phyloP scores from a whole-genome alignment of 2,888 invertebrate genomes.

The Scelioninae gen. 2 region DNA sequence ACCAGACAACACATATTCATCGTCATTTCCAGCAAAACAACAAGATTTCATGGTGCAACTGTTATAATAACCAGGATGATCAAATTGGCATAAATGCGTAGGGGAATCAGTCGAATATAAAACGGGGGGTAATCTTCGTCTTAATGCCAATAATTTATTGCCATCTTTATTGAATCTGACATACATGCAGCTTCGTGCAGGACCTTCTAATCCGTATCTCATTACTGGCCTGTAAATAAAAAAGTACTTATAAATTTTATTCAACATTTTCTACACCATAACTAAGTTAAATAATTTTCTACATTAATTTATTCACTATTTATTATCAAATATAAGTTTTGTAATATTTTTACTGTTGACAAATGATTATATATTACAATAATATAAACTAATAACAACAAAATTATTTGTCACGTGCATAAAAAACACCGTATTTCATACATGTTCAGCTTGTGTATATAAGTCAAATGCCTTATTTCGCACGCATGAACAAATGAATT shows the following conservation, averaged over 20 bases:
- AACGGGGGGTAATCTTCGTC: constrained; percentile 91
- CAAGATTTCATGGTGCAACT: constrained; percentile 98
- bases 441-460: too few relatives aligned
- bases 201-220: constrained; percentile 80
- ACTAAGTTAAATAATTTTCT: too few relatives aligned
- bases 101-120: constrained; percentile 84
- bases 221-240: constrained; percentile 79
- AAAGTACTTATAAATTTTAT: background rate
- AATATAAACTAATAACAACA: too few relatives aligned
- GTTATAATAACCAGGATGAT: constrained; percentile 94
- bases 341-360: too few relatives aligned
- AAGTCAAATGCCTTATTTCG: too few relatives aligned
- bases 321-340: too few relatives aligned
- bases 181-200: constrained; percentile 89
- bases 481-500: too few relatives aligned
- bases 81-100: constrained; percentile 88
- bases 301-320: too few relatives aligned
- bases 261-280: too few relatives aligned
- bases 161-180: constrained; percentile 92
- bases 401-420: too few relatives aligned
- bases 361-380: too few relatives aligned
- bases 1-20: constrained; percentile 89
- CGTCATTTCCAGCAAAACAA: constrained; percentile 92
- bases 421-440: too few relatives aligned
- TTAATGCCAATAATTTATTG: constrained; percentile 85